Evolutionary conservation across 2,113 vertebrate genomes (phyloP).

Genomic region (Heteronetta atricapilla): DNA sequence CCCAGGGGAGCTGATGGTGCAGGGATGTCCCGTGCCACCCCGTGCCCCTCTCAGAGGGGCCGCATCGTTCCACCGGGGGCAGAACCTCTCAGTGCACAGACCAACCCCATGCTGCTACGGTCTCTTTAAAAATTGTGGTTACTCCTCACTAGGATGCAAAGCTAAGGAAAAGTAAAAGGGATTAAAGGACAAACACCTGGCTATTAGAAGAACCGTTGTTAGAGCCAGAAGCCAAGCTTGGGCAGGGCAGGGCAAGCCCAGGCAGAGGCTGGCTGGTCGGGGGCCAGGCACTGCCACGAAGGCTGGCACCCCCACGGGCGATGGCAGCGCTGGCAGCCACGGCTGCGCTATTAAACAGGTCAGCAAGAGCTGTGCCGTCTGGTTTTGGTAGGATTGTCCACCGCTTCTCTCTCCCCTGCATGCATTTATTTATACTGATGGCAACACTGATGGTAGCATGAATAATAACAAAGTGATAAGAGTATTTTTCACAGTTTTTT

Average conservation of each 20-base stretch:
- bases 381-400: not conserved
- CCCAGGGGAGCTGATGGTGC: accelerated
- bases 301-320: not conserved
- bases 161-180: not conserved
- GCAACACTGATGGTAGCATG: not conserved
- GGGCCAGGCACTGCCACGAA: accelerated
- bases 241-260: not conserved
- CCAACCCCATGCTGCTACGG: accelerated
- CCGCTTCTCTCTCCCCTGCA: not conserved
- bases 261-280: not conserved
- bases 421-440: not conserved
- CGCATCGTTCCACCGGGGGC: accelerated
- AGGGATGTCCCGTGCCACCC: not conserved
- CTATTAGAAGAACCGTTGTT: not conserved
- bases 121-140: not conserved
- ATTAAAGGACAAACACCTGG: not conserved
- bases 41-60: not conserved
- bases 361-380: not conserved
- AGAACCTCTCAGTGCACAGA: not conserved
- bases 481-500: not conserved
- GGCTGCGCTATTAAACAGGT: accelerated
- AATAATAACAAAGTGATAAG: not conserved
- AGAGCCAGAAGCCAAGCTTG: not conserved
- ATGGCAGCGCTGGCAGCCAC: not conserved
- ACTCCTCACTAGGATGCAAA: accelerated